Evolutionary conservation across 2,888 invertebrate species (phyloP).

Genomic region (Koerneria pararmatus): DNA sequence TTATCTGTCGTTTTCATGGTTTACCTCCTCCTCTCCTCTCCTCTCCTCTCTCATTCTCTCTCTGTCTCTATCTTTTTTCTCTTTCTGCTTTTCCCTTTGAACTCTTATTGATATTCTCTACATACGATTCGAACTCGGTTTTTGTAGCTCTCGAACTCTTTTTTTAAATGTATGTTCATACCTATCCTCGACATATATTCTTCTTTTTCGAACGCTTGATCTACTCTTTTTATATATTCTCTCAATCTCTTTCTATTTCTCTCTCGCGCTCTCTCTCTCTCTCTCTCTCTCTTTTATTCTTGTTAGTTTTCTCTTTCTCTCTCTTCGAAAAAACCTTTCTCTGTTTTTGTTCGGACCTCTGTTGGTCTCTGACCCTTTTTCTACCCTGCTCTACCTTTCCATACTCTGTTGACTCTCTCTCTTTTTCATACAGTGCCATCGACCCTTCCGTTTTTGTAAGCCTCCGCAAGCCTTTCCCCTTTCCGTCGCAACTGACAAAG

Average conservation of each 20-base stretch:
- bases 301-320: not conserved
- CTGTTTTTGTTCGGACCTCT: no score
- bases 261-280: not conserved
- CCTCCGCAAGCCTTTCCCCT: not conserved
- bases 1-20: no score
- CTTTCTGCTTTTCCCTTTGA: constrained; percentile 7
- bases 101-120: no score
- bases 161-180: not conserved
- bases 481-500: not conserved
- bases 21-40: no score
- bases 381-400: no score
- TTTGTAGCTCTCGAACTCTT: not conserved
- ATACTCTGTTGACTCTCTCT: no score
- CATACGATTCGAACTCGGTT: not conserved
- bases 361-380: no score
- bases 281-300: not conserved
- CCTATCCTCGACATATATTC: no score
- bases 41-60: constrained; percentile 10
- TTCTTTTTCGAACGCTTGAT: no score
- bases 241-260: not conserved
- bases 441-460: constrained; percentile 30
- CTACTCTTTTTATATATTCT: not conserved
- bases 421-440: constrained; percentile 12
- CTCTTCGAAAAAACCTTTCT: not conserved
- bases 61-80: not conserved